Evolutionary conservation across 2,113 vertebrate species (phyloP).

Genomic region (Castor canadensis): DNA sequence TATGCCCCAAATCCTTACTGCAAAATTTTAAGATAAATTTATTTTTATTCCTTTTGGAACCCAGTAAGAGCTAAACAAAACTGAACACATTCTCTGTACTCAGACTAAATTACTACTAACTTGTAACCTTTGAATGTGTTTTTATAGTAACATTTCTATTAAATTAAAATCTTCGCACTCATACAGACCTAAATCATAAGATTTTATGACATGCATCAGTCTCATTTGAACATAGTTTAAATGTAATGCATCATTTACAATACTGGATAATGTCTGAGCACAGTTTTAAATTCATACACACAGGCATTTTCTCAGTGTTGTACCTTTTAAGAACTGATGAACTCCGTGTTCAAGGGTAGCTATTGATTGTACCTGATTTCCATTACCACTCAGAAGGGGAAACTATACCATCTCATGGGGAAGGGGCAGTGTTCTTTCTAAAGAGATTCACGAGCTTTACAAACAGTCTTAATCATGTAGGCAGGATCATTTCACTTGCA

Average conservation of each 20-base stretch:
- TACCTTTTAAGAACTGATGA: neutral
- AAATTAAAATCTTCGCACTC: conserved; percentile 4
- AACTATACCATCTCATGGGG: neutral
- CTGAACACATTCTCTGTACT: neutral
- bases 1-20: neutral
- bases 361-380: neutral
- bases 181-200: neutral
- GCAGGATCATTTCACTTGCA: neutral
- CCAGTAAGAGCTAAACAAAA: neutral
- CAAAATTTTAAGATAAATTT: neutral
- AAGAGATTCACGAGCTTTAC: neutral
- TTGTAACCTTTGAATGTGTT: neutral
- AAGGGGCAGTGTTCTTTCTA: neutral
- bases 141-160: conserved; percentile 17
- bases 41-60: neutral
- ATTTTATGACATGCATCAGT: neutral
- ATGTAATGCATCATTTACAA: neutral
- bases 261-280: neutral
- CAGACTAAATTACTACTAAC: neutral
- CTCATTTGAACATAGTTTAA: neutral
- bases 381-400: neutral
- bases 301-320: neutral
- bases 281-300: neutral
- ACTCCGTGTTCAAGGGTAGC: accelerated
- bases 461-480: neutral